Evolutionary conservation across 2,888 invertebrate species (phyloP).

Genomic region (Fabriciana adippe): DNA sequence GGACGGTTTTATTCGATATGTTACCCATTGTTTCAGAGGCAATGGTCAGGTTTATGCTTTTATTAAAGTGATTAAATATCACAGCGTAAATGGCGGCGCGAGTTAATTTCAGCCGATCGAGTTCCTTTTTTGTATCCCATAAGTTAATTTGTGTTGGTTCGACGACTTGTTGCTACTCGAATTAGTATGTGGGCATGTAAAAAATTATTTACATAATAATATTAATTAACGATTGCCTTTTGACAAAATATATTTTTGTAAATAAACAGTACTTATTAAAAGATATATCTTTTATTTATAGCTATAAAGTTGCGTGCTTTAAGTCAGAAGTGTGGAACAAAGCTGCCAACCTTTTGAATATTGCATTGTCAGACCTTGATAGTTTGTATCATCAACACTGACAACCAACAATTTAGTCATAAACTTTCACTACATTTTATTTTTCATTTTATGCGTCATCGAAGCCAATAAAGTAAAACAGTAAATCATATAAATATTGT

Average conservation of each 20-base stretch:
- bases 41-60: slow-evolving; percentile 44
- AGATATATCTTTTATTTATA: not conserved
- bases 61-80: slow-evolving; percentile 52
- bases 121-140: slow-evolving; percentile 41
- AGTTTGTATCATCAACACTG: slow-evolving; percentile 40
- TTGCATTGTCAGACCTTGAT: slow-evolving; percentile 44
- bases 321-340: slow-evolving; percentile 53
- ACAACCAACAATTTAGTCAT: slow-evolving; percentile 37
- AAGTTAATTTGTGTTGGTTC: slow-evolving; percentile 23
- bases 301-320: slow-evolving; percentile 53
- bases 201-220: not conserved
- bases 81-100: slow-evolving; percentile 45
- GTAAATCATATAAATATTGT: not conserved
- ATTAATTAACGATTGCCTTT: too few relatives aligned
- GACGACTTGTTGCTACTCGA: slow-evolving; percentile 19
- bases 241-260: too few relatives aligned
- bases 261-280: too few relatives aligned
- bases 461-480: not conserved
- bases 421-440: slow-evolving; percentile 11
- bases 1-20: slow-evolving; percentile 45
- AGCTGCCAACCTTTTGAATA: slow-evolving; percentile 55
- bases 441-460: not conserved
- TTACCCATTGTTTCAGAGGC: slow-evolving; percentile 45
- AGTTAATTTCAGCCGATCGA: slow-evolving; percentile 44
- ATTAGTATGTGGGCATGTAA: not conserved